Percentiles rank a stretch among this genome's conserved stretches.
Conservation (phyloP, 2,797 vertebrate genomes). For the Loris lydekkerianus region DNA sequence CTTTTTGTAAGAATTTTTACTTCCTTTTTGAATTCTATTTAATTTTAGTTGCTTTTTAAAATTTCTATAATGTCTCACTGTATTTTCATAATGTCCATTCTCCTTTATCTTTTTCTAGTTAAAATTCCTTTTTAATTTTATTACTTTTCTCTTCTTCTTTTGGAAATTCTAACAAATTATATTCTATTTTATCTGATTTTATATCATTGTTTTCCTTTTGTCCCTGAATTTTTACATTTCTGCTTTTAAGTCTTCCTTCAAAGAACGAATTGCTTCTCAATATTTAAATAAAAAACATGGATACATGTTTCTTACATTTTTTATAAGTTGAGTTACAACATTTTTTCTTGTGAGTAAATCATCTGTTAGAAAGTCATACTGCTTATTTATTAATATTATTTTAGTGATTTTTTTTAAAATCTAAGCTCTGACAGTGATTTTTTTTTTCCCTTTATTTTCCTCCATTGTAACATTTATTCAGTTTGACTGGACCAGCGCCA, state of each 20-base stretch:
- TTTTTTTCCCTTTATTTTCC: background rate
- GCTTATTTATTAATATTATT: background rate
- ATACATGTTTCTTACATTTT: background rate
- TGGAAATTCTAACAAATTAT: background rate
- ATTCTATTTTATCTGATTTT: background rate
- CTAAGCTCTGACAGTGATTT: background rate
- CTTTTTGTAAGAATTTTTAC: background rate
- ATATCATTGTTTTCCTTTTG: background rate
- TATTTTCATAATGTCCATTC: background rate
- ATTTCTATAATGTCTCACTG: background rate
- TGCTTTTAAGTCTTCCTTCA: background rate
- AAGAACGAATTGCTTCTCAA: background rate
- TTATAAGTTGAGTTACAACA: background rate
- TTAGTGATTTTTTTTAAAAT: background rate
- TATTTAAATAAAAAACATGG: background rate
- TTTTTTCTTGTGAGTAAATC: background rate
- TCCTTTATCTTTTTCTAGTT: background rate
- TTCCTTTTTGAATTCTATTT: background rate
- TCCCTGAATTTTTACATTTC: conserved; percentile 10
- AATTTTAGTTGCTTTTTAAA: background rate
- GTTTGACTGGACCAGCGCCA: background rate
- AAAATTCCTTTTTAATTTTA: background rate
- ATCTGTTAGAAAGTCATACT: background rate
- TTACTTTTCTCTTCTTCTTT: background rate
- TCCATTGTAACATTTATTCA: background rate